Evolutionary conservation across 1,140 invertebrate genomes (phyloP), one percentile per base, ranked within the genome.

Genomic region (Papilio polytes): DNA sequence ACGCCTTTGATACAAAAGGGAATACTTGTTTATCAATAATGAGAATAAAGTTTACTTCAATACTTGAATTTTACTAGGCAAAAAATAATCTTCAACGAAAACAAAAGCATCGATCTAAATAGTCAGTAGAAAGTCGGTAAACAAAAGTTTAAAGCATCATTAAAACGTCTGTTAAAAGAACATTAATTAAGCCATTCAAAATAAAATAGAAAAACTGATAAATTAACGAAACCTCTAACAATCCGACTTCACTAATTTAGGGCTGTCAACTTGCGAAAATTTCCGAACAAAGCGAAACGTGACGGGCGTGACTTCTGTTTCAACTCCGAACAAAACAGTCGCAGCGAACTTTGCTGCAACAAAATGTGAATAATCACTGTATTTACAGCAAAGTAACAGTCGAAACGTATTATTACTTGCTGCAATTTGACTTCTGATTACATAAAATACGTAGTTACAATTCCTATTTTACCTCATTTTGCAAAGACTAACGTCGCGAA

Each of bases 271-370:
- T 83, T 83, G 78, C 66, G 82, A 78, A 74, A 78, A 83, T 83
- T 83, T 80, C 73, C 74, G 80, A 80, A 81, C 82, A 81, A 83
- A 78, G 53, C 73, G 74, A 74, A 74, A 83, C 80, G 80, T 80
- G 82, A 53, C 80, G 78, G 63, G 74, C 78, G 80, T 36, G 63
- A 70, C 22, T 70, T 70, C 63, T 70, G 63, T 70, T 70, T 70
- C 59, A 80, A 73, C 80, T 80, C 73, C 78, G 76, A 74, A 56
- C 82, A 8, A 81, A 80, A 41, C 80, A 78, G 80, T 70, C 80
- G 41, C 77, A 82, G 22, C 8, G 63, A 70, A 70, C 63, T 70
- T 70, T 70, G 63, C 26, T 70, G 26, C 63, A 70, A 31, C 63
- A 70, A 31, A 70, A 70, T 70, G 63, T 70, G 63, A 70, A 70